Evolutionary conservation across 1,140 invertebrate species (phyloP).

Genomic region (Sinella curviseta): DNA sequence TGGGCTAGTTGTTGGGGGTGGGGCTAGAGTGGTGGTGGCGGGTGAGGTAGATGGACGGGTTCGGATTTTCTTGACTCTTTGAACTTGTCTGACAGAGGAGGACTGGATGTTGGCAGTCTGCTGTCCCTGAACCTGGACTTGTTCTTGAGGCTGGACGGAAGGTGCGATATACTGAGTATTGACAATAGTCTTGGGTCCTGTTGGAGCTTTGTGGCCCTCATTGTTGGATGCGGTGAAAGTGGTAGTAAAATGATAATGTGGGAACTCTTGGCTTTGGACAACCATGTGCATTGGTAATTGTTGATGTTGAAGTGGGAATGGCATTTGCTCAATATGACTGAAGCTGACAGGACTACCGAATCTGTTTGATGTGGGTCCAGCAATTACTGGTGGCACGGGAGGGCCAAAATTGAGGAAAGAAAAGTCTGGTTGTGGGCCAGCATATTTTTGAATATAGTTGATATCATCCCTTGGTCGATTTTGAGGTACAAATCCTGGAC

Average conservation of each 20-base stretch:
- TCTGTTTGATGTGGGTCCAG: background rate
- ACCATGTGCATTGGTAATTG: background rate
- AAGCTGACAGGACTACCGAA: constrained; percentile 6
- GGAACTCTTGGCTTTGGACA: constrained; percentile 19
- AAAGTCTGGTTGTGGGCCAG: background rate
- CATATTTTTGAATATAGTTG: constrained; percentile 10
- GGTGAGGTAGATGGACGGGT: background rate
- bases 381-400: background rate
- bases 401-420: background rate
- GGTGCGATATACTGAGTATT: background rate
- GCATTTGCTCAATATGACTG: constrained; percentile 7
- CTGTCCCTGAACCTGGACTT: too few species aligned
- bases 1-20: background rate
- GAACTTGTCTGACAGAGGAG: background rate
- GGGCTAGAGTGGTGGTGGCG: background rate
- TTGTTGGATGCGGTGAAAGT: background rate
- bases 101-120: background rate
- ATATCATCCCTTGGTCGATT: background rate
- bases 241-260: constrained; percentile 3
- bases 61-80: constrained; percentile 6
- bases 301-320: background rate
- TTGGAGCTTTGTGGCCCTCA: too few species aligned
- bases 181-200: background rate
- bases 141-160: too few species aligned
- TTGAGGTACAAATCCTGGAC: background rate